A percentile compares a stretch with the other conserved stretches of the same genome.
Evolutionary conservation across 2,888 invertebrate species (phyloP).

Genomic region (Pachycephus smyrnensis): DNA sequence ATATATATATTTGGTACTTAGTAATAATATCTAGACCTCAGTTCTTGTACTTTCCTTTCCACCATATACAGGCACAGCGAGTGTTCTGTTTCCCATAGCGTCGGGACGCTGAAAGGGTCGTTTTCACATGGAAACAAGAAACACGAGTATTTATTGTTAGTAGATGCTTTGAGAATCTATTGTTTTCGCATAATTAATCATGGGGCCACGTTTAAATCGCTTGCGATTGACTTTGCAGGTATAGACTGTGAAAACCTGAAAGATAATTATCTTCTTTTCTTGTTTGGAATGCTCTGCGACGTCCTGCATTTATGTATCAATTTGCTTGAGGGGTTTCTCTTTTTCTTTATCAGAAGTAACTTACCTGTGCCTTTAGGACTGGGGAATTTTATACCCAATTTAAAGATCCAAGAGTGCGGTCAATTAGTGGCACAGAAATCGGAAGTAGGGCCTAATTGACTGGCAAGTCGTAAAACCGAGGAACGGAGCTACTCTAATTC

Average conservation of each 20-base stretch:
- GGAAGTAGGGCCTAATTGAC: neutral
- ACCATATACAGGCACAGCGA: neutral
- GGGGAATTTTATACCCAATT: neutral
- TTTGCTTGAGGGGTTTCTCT: neutral
- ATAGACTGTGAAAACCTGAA: neutral
- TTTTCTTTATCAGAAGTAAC: neutral
- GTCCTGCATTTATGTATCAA: neutral
- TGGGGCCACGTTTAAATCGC: neutral
- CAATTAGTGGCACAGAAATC: neutral
- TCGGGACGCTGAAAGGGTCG: neutral
- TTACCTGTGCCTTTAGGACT: neutral
- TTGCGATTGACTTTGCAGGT: neutral
- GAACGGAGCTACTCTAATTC: neutral
- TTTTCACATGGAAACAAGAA: neutral
- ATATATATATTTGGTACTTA: neutral
- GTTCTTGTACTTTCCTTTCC: neutral
- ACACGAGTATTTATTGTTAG: neutral
- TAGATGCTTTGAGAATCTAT: neutral
- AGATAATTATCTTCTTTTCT: neutral
- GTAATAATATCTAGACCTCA: neutral
- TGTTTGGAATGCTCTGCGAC: neutral
- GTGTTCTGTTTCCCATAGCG: neutral
- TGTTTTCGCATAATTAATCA: neutral
- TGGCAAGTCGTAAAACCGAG: neutral
- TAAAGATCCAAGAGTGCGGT: neutral